Conservation (phyloP, 1,140 invertebrate species). For the Paralvinella palmiformis region DNA sequence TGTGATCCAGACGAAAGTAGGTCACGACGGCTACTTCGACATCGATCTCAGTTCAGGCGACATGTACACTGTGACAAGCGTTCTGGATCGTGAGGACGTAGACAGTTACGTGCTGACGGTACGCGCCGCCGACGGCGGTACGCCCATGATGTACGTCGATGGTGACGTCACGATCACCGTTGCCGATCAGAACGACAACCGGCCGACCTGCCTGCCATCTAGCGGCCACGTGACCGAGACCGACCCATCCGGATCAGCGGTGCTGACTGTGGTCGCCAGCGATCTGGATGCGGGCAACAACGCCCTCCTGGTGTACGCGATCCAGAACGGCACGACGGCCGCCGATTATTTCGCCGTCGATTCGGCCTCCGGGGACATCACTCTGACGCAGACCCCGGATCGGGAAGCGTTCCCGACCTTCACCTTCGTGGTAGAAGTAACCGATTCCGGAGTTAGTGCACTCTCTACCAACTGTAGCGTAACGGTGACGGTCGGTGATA, state of each 20-base stretch:
- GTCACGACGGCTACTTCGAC: slow-evolving; percentile 78
- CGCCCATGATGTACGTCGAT: slow-evolving; percentile 23
- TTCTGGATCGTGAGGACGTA: slow-evolving; percentile 85
- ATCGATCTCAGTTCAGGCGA: slow-evolving; percentile 88
- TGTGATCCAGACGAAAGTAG: slow-evolving; percentile 88
- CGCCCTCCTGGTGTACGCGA: slow-evolving; percentile 12
- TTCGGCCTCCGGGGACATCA: not conserved
- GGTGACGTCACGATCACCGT: slow-evolving; percentile 33
- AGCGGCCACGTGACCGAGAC: slow-evolving; percentile 49
- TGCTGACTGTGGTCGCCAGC: slow-evolving; percentile 3
- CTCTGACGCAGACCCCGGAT: slow-evolving; percentile 22
- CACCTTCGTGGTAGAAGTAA: slow-evolving; percentile 18
- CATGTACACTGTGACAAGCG: slow-evolving; percentile 86
- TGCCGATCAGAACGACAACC: slow-evolving; percentile 86
- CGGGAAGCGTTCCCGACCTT: slow-evolving; percentile 30
- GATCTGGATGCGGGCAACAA: slow-evolving; percentile 14
- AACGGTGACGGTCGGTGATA: slow-evolving; percentile 16
- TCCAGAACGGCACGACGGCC: no score
- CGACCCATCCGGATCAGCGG: not conserved
- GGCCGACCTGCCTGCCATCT: slow-evolving; percentile 86
- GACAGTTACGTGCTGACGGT: slow-evolving; percentile 70
- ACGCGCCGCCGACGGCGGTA: slow-evolving; percentile 34
- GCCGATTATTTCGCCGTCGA: not conserved
- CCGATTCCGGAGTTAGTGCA: slow-evolving; percentile 21
- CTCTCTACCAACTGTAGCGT: slow-evolving; percentile 14